Evolutionary conservation across 2,797 vertebrate genomes (phyloP), one percentile per base, ranked within the genome.

Genomic region (Limosa lapponica): DNA sequence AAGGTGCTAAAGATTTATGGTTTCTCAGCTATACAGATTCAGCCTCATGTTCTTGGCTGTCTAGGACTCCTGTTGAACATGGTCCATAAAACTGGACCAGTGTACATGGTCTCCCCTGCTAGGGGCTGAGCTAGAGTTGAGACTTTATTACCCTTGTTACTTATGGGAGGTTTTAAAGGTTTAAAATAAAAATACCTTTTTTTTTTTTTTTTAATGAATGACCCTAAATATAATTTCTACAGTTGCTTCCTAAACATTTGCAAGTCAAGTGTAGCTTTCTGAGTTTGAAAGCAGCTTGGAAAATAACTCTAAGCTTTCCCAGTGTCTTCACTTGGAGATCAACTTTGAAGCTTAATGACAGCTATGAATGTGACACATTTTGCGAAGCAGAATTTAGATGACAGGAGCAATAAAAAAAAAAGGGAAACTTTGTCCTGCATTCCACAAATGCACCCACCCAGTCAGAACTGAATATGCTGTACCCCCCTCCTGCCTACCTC

Each of bases 1-100:
- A n/a, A 74, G 84, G 79, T 88, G 80, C 43, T 62, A 43, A 88
- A 90, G 91, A 95, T 78, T 95, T 93, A 89, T 89, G 73, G 75
- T 75, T 86, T 62, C 66, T 74, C 66, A 72, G 20, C 81, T 66
- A 54, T 2, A 44, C 19, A 43, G 11, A 48, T 71, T 66, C 79
- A 27, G n/a, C 51, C 58, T 46, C 4, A 0, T 51, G 55, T 88
- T 91, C 64, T 82, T 30, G 11, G 8, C 77, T 82, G 30, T 72
- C 70, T 57, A 62, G 61, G 87, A 58, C 10, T 93, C 58, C 59
- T 79, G 24, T 32, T 89, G 72, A 85, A 72, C 0, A 0, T 25
- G 36, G n/a, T 78, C 34, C 48, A 36, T 39, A 71, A 74, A 86
- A 74, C 10, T n/a, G 55, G 80, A 65, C 25, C 20, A 17, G 8